Percentiles rank a stretch among this genome's conserved stretches.
phyloP scores from a whole-genome alignment of 2,797 vertebrate genomes.

The Enteromius radiatus region DNA sequence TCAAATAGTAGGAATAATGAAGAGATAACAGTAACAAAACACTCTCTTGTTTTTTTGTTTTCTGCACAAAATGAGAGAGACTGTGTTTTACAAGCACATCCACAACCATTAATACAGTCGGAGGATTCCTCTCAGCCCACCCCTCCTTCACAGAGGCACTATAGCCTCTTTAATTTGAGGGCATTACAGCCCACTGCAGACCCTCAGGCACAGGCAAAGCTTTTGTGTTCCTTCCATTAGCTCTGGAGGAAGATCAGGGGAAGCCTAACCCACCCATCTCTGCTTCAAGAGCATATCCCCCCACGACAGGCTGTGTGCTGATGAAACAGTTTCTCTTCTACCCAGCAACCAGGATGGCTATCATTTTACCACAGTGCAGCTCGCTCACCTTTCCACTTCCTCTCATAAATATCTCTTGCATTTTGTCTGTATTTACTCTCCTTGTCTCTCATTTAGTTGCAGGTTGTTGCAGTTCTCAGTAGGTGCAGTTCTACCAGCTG shows the following conservation, averaged over 20 bases:
- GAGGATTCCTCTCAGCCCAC: conserved; percentile 67
- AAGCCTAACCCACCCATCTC: conserved; percentile 54
- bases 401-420: not conserved
- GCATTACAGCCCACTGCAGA: conserved; percentile 66
- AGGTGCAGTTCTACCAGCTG: conserved; percentile 66
- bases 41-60: not conserved
- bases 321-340: conserved; percentile 32
- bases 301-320: conserved; percentile 36
- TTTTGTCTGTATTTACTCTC: not conserved
- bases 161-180: conserved; percentile 71
- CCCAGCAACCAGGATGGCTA: conserved; percentile 26
- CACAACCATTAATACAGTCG: conserved; percentile 53
- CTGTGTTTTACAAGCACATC: conserved; percentile 29
- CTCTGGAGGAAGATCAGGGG: conserved; percentile 69
- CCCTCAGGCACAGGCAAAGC: conserved; percentile 77
- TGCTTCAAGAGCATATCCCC: conserved; percentile 26
- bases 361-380: conserved; percentile 29
- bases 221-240: conserved; percentile 78
- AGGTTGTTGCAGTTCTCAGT: conserved; percentile 7
- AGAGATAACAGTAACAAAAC: conserved; percentile 17
- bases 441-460: conserved; percentile 12
- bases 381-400: not conserved
- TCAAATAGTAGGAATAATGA: conserved; percentile 5
- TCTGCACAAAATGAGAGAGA: conserved; percentile 20
- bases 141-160: conserved; percentile 70